Percentiles rank a stretch among this genome's conserved stretches.
These are phyloP conservation scores for Leptinotarsa lineolata DNA, from an alignment of 1,140 invertebrate genomes.

Conservation along the genomic window DNA sequence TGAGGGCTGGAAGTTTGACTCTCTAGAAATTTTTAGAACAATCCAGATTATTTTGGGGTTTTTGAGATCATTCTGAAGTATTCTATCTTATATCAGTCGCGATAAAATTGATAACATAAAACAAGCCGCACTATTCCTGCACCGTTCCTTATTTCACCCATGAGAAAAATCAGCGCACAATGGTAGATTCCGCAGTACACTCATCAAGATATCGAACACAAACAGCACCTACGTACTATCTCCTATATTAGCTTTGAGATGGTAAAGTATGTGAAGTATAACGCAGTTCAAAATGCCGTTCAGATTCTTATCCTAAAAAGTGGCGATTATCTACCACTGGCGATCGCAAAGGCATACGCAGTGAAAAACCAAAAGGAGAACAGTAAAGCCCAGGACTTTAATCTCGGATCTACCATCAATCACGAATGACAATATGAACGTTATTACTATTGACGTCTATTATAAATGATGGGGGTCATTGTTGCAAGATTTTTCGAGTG, in stretches of 20 bases:
- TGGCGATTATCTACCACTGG: constrained; percentile 13
- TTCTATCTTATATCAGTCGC: too few relatives aligned
- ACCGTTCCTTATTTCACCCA: too few relatives aligned
- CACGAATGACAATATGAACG: constrained; percentile 23
- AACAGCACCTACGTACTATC: too few relatives aligned
- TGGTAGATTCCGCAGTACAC: too few relatives aligned
- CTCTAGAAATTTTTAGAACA: too few relatives aligned
- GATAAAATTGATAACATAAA: too few relatives aligned
- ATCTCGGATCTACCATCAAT: constrained; percentile 22
- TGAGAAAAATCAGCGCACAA: too few relatives aligned
- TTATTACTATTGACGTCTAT: constrained; percentile 26
- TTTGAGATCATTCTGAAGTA: too few relatives aligned
- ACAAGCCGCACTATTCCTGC: too few relatives aligned
- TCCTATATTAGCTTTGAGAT: neutral
- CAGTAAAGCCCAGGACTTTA: constrained; percentile 13
- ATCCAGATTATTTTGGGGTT: too few relatives aligned
- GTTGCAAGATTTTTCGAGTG: neutral
- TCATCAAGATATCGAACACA: too few relatives aligned
- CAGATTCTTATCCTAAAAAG: constrained; percentile 8
- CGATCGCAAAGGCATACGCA: neutral
- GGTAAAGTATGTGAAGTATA: neutral
- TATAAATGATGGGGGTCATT: constrained; percentile 22
- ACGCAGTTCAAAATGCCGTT: neutral
- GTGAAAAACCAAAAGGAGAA: neutral
- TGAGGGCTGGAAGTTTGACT: too few relatives aligned